These are phyloP conservation scores for Aplodontia rufa DNA, from an alignment of 2,113 vertebrate species.

Conservation along the genomic window DNA sequence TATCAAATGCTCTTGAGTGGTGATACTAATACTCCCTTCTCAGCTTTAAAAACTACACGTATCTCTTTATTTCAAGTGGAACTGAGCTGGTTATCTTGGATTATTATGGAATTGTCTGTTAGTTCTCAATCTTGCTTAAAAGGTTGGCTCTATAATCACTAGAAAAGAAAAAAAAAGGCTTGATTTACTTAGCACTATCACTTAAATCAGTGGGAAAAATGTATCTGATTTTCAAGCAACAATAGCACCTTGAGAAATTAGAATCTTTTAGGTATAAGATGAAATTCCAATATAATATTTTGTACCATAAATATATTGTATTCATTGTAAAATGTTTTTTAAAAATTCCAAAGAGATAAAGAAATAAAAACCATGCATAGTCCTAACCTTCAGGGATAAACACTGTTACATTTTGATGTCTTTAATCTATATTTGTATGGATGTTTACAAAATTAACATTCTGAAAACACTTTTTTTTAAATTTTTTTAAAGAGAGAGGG, in stretches of 20 bases:
- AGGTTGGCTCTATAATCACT: not conserved
- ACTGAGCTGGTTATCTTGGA: not conserved
- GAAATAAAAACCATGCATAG: not conserved
- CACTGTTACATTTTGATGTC: not conserved
- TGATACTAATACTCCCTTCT: not conserved
- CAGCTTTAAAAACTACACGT: not conserved
- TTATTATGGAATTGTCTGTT: not conserved
- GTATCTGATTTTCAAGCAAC: not conserved
- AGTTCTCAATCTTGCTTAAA: constrained; percentile 16
- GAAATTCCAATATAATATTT: not conserved
- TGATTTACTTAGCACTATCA: not conserved
- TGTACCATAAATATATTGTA: not conserved
- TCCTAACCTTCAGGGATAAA: not conserved
- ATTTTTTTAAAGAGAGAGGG: no score
- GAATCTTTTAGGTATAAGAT: not conserved
- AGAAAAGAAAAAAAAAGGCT: not conserved
- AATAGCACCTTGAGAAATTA: not conserved
- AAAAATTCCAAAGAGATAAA: constrained; percentile 27
- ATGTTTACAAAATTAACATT: not conserved
- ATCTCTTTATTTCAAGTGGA: constrained; percentile 28
- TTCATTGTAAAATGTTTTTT: not conserved
- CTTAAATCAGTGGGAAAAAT: not conserved
- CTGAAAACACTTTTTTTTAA: not conserved
- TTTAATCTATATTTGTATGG: not conserved
- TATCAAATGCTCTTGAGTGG: not conserved